These are phyloP conservation scores for Cotesia congregata DNA, from an alignment of 2,888 invertebrate species.

Conservation along the genomic window DNA sequence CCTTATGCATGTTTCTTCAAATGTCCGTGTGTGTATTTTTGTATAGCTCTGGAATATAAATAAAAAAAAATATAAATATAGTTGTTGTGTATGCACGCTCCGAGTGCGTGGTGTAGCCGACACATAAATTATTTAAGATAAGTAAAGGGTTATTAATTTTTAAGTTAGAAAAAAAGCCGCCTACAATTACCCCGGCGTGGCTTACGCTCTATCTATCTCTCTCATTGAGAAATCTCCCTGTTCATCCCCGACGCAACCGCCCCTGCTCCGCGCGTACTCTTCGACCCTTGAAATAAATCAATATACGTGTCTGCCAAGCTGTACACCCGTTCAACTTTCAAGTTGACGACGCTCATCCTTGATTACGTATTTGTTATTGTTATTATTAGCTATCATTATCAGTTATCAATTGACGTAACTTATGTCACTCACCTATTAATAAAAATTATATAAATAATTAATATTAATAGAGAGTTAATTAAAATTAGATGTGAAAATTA, in stretches of 20 bases:
- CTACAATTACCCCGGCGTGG: conserved; percentile 2
- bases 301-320: conserved; percentile 69
- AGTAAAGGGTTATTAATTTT: conserved; percentile 22
- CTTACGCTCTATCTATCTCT: conserved; percentile 29
- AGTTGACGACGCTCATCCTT: conserved; percentile 44
- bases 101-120: conserved; percentile 16
- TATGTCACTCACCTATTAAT: background rate
- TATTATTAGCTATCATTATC: background rate
- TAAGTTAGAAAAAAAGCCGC: background rate
- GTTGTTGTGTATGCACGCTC: background rate
- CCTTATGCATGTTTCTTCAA: background rate
- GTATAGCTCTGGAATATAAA: background rate
- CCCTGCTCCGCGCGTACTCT: conserved; percentile 37
- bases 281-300: conserved; percentile 66
- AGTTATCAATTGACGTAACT: background rate
- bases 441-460: conserved; percentile 15
- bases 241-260: conserved; percentile 38
- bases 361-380: conserved; percentile 14
- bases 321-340: conserved; percentile 59
- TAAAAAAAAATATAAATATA: background rate
- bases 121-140: background rate
- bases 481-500: conserved; percentile 65
- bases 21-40: background rate
- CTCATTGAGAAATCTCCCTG: conserved; percentile 34
- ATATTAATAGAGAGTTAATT: background rate